Percentiles rank a stretch among this genome's conserved stretches.
Evolutionary conservation across 1,140 invertebrate genomes (phyloP).

Genomic region (Pseudomyrmex flavicornis): DNA sequence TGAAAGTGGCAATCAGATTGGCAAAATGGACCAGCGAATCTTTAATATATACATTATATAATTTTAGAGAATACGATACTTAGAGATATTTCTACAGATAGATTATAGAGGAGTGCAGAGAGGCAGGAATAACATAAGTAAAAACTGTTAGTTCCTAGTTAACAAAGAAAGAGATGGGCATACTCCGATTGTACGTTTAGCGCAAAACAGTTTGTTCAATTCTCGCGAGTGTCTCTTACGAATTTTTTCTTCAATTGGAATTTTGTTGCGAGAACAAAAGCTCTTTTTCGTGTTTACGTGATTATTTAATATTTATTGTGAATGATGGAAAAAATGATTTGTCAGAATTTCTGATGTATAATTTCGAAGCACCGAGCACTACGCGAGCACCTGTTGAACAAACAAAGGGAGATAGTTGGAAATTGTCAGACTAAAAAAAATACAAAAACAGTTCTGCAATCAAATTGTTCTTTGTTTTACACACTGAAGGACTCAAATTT

Average conservation of each 20-base stretch:
- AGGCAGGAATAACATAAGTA: constrained; percentile 58
- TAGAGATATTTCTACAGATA: constrained; percentile 55
- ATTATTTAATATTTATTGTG: background rate
- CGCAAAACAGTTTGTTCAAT: constrained; percentile 19
- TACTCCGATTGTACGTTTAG: constrained; percentile 36
- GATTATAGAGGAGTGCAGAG: constrained; percentile 16
- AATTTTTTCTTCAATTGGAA: background rate
- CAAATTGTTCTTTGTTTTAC: no score
- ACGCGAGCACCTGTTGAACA: constrained; percentile 5
- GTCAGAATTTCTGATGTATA: background rate
- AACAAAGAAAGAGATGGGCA: constrained; percentile 75
- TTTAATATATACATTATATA: constrained; percentile 66
- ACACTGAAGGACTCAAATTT: no score
- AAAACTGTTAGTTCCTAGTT: constrained; percentile 79
- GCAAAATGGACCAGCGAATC: constrained; percentile 74
- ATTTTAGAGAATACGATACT: constrained; percentile 72
- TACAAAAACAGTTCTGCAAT: background rate
- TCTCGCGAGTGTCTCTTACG: background rate
- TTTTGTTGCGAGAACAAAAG: background rate
- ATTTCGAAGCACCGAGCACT: background rate
- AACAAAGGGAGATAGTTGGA: constrained; percentile 8
- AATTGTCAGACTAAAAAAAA: background rate
- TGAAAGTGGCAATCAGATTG: constrained; percentile 75
- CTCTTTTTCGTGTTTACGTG: background rate
- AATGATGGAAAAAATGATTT: background rate